Conservation (phyloP, 2,113 vertebrate genomes). For the Xyrauchen texanus region DNA sequence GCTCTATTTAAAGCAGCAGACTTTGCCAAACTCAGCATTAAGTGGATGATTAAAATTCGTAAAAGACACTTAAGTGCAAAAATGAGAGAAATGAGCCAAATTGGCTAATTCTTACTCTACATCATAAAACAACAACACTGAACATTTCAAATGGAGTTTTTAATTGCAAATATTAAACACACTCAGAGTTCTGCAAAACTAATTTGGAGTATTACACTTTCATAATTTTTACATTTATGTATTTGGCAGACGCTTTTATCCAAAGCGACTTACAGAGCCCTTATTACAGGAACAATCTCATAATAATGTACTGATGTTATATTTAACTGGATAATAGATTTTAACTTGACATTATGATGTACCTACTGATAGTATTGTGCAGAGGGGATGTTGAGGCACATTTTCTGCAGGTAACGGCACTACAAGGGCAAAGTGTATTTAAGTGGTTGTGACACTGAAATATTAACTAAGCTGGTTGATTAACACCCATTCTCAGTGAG, state of each 20-base stretch:
- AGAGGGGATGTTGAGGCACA: neutral
- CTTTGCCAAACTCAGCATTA: conserved; percentile 90
- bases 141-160: neutral
- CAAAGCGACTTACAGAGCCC: too few relatives aligned
- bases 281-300: too few relatives aligned
- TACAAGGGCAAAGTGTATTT: conserved; percentile 10
- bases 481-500: neutral
- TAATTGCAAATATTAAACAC: neutral
- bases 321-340: conserved; percentile 24
- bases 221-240: too few relatives aligned
- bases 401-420: neutral
- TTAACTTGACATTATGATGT: conserved; percentile 24
- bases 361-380: conserved; percentile 33
- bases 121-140: neutral
- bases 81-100: conserved; percentile 78
- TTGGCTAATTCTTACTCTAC: conserved; percentile 66
- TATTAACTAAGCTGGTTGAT: neutral
- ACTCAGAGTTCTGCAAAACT: too few relatives aligned
- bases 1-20: conserved; percentile 95
- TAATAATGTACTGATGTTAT: neutral
- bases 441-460: neutral
- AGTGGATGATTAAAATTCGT: conserved; percentile 93
- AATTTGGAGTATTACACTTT: neutral
- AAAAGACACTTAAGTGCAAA: conserved; percentile 84
- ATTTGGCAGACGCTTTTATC: too few relatives aligned